Evolutionary conservation across 2,888 invertebrate species (phyloP).

Genomic region (Teinopalpus imperialis): DNA sequence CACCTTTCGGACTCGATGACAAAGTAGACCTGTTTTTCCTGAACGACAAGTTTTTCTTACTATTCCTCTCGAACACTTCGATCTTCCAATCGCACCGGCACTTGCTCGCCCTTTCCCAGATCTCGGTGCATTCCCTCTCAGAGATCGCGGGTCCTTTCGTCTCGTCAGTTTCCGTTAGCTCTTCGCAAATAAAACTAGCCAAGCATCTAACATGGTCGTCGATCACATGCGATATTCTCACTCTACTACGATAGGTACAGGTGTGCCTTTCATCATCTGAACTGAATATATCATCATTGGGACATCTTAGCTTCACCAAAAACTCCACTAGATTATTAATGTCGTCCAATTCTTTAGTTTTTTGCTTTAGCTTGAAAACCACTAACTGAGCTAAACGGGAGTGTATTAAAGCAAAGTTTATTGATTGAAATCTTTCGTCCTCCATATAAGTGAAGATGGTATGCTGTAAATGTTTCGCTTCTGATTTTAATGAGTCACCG

Average conservation of each 20-base stretch:
- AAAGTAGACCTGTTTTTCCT: conserved; percentile 77
- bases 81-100: conserved; percentile 85
- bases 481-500: conserved; percentile 82
- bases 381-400: conserved; percentile 84
- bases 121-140: conserved; percentile 79
- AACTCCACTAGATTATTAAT: conserved; percentile 62
- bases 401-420: conserved; percentile 85
- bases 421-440: conserved; percentile 83
- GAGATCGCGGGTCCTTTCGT: conserved; percentile 74
- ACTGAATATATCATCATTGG: conserved; percentile 79
- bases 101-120: conserved; percentile 80
- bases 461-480: conserved; percentile 86
- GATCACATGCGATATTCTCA: conserved; percentile 54
- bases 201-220: conserved; percentile 66
- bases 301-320: conserved; percentile 62
- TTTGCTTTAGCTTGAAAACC: conserved; percentile 80
- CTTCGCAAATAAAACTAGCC: conserved; percentile 68
- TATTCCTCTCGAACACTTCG: conserved; percentile 72
- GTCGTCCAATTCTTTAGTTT: conserved; percentile 64
- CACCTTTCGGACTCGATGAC: conserved; percentile 68
- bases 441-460: conserved; percentile 86
- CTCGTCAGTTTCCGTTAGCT: conserved; percentile 55
- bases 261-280: conserved; percentile 79
- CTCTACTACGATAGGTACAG: conserved; percentile 47
- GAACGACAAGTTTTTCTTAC: conserved; percentile 75